Base-by-base conservation (phyloP, 2,797 vertebrate genomes). In the Cyclura pinguis region DNA sequence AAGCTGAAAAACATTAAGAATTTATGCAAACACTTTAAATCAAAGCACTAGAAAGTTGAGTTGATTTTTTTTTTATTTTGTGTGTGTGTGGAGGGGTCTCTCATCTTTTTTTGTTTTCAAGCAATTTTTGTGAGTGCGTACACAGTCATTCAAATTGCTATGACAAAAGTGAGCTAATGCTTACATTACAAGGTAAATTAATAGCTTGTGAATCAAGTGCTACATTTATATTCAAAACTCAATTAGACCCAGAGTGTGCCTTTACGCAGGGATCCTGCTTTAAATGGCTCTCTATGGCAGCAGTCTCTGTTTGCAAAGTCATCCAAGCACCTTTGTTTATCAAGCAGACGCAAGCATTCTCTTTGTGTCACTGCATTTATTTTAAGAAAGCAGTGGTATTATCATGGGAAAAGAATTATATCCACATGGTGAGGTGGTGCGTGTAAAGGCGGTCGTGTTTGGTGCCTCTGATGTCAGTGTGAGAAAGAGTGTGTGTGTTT, bases 1-100 rank as follows among this genome's bases (percentile, higher is more conserved):
- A 93, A 95, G 89, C 88, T 94, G 92, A 86, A 94, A 87, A 94
- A 50, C 93, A 91, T 95, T 91, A 95, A 94, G 84, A 89, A 95
- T 96, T 96, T 95, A 95, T 96, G 89, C 82, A 93, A 94, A 88
- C 0, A 0, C 76, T 91, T 90, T 88, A 93, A 95, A 94, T 81
- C 88, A 86, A 80, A 92, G 42, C 47, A 72, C 85, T 92, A 81
- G 83, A 94, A 95, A 95, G 83, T 88, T 89, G 90, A 91, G 57
- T 4, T 62, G 84, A 86, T n/a, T 8, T 50, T 27, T 67, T 32
- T 69, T 67, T 29, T 6, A 29, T 27, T 12, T 9, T 12, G 27
- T 59, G 20, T 62, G 59, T 22, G 20, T 62, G 59, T 62, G 59
- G 13, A 35, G 29, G 67, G 67, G 67, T 91, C 89, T 92, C 35